These are phyloP conservation scores for Myocastor coypus DNA, from an alignment of 2,113 vertebrate genomes.

Conservation along the genomic window DNA sequence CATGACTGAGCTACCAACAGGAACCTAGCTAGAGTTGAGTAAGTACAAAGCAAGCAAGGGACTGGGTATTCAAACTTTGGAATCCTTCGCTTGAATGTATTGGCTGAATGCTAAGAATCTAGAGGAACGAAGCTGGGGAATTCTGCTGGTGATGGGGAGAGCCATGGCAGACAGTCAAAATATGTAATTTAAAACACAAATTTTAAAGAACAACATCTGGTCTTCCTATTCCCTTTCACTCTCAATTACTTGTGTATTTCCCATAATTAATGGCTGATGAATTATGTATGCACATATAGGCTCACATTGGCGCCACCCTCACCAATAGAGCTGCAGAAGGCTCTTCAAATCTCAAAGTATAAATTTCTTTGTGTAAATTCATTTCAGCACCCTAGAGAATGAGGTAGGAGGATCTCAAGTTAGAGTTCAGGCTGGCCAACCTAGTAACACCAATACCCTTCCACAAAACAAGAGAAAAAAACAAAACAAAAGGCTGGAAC, in stretches of 20 bases:
- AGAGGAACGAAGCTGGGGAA: not conserved
- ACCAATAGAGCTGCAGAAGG: not conserved
- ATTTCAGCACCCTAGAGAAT: not conserved
- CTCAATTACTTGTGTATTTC: not conserved
- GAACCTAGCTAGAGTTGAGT: not conserved
- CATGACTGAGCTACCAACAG: not conserved
- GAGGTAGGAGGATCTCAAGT: not conserved
- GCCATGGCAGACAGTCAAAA: not conserved
- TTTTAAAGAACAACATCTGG: not conserved
- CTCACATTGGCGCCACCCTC: not conserved
- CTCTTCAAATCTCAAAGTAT: conserved; percentile 14
- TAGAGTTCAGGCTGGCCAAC: not conserved
- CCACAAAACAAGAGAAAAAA: not conserved
- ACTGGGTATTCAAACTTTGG: conserved; percentile 3
- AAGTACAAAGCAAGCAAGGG: conserved; percentile 37
- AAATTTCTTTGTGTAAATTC: conserved; percentile 18
- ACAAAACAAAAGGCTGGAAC: not conserved
- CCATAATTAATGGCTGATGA: not conserved
- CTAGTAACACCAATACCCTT: not conserved
- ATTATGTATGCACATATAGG: not conserved
- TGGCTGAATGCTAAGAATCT: not conserved
- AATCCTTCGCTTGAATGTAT: not conserved
- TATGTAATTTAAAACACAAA: conserved; percentile 19
- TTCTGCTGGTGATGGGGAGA: not conserved
- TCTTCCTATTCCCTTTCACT: not conserved